Evolutionary conservation across 2,113 vertebrate species (phyloP).

Genomic region (Dunckerocampus dactyliophorus): DNA sequence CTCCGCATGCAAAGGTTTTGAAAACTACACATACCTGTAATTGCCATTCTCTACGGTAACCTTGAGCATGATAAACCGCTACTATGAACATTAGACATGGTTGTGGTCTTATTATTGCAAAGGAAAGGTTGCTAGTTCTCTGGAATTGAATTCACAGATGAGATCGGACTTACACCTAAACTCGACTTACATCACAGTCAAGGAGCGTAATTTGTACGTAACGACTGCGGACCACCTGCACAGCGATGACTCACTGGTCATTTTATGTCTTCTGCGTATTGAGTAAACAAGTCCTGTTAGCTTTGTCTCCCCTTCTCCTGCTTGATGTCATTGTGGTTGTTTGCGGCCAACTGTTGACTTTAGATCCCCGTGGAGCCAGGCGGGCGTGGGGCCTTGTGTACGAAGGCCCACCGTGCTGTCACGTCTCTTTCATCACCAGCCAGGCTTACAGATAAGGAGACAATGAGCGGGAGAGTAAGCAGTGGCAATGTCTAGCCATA

Average conservation of each 20-base stretch:
- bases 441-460: slow-evolving; percentile 71
- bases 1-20: too few relatives aligned
- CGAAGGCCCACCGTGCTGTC: slow-evolving; percentile 65
- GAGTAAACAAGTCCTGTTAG: slow-evolving; percentile 54
- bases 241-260: slow-evolving; percentile 15
- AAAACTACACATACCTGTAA: too few relatives aligned
- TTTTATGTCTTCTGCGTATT: slow-evolving; percentile 56
- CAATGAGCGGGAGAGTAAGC: slow-evolving; percentile 68
- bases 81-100: too few relatives aligned
- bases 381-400: slow-evolving; percentile 61
- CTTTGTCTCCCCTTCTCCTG: slow-evolving; percentile 58
- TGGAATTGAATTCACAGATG: too few relatives aligned
- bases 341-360: slow-evolving; percentile 57
- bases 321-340: slow-evolving; percentile 60
- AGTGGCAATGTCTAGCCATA: slow-evolving; percentile 69
- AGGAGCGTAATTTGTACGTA: too few relatives aligned
- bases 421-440: slow-evolving; percentile 71
- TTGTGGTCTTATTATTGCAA: too few relatives aligned
- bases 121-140: too few relatives aligned
- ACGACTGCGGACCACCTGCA: too few relatives aligned
- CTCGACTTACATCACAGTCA: too few relatives aligned
- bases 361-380: slow-evolving; percentile 66
- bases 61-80: too few relatives aligned
- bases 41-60: too few relatives aligned
- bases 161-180: too few relatives aligned